Evolutionary conservation across 2,797 vertebrate species (phyloP), one percentile per base, ranked within the genome.

Genomic region (Eidolon dupreanum): DNA sequence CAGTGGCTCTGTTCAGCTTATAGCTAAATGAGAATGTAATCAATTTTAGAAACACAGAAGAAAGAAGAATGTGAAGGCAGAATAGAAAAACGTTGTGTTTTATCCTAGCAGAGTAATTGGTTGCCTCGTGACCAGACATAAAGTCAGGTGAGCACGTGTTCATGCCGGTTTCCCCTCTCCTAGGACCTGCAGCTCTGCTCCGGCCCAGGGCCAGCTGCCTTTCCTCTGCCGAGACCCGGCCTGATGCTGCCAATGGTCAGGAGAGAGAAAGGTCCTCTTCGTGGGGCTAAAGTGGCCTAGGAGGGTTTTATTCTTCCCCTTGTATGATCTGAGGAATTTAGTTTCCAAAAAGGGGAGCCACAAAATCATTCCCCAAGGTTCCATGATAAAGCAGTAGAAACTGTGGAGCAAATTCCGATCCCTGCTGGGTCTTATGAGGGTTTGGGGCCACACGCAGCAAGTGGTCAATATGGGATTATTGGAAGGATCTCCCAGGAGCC

Each of bases 141-240:
- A 97, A 97, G 93, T 81, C 43, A 79, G 77, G 66, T 81, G 90
- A 57, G 85, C 49, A 66, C 46, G 26, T 88, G 68, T 74, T 94
- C 95, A 51, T 70, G 33, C 49, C 36, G 36, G 87, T 93, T 85
- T 55, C 74, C 26, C 79, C 6, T 28, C 41, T 88, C 71, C 15
- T 88, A 88, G 90, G 95, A 79, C 33, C 51, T 53, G 91, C 51
- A 17, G 57, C 95, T 85, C 96, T 3, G 20, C 75, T 88, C 59
- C 19, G 46, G 82, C 71, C 85, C 43, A 17, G 71, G 55, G 90
- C 95, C 94, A 73, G 82, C 88, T 96, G 88, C 95, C 95, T 97
- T 97, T 97, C 97, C 96, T 96, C 95, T 93, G 41, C 88, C 65
- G 93, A 84, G 82, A 97, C 91, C 95, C 66, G 33, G 88, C 89